Base-by-base conservation (phyloP, 1,140 invertebrate species). In the Heliconius nattereri region DNA sequence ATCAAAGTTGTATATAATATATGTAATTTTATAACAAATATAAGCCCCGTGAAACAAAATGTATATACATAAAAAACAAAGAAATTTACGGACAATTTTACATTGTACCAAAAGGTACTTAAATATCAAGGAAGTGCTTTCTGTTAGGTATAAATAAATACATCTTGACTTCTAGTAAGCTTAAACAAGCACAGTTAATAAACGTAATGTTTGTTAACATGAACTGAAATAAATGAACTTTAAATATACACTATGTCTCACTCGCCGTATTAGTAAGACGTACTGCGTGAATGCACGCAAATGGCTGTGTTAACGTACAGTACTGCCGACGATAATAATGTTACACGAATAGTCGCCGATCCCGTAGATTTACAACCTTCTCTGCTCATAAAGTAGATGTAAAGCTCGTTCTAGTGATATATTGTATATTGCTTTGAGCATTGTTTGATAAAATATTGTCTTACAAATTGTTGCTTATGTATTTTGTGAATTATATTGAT, bases 281-380 rank as follows among this genome's bases (percentile, higher is more conserved):
- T 80, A 80, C 75, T 35, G 78, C 75, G 29, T 54, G 75, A 37
- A 35, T 60, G 71, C 79, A 80, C 75, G 79, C 79, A 78, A 81
- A 81, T 76, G 76, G 78, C 76, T 75, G 57, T 75, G 80, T 78
- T 81, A 78, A 78, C 75, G 40, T 16, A 45, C 40, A 45, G 75
- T 76, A 75, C 66, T 78, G 76, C 76, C 35, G 80, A 75, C 73
- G 76, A 78, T 81, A 52, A 81, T 75, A 81, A 75, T 78, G 76
- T 81, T 75, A 75, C 73, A 54, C 72, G 73, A 78, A 74, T 78
- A 71, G 76, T 75, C 71, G 57, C 73, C 45, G 52, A 80, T 80
- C 74, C 35, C 26, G 71, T 23, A 75, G 75, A 81, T 81, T 81
- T 81, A 81, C 80, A 49, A 26, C 75, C 29, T 57, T 40, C 76